These are phyloP conservation scores for Lota lota DNA, from an alignment of 2,113 vertebrate genomes.

Conservation along the genomic window DNA sequence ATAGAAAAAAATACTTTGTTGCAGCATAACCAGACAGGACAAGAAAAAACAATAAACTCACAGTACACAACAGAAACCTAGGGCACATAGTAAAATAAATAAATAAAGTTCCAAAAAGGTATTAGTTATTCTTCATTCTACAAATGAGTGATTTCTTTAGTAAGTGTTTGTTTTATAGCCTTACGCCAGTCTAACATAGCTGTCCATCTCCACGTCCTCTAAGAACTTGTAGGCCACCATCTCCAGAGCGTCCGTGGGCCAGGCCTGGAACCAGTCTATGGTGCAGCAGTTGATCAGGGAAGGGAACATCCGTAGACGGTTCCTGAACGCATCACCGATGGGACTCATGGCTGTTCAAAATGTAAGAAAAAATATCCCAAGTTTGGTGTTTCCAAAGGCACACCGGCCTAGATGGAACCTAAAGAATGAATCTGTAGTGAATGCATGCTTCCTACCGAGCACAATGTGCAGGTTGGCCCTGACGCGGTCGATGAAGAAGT, in stretches of 20 bases:
- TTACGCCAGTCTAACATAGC: slow-evolving; percentile 77
- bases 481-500: slow-evolving; percentile 85
- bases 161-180: slow-evolving; percentile 38
- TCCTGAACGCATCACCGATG: slow-evolving; percentile 90
- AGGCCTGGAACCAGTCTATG: slow-evolving; percentile 93
- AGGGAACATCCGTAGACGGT: slow-evolving; percentile 90
- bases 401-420: too few species aligned
- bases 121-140: too few species aligned
- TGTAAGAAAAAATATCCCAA: neutral
- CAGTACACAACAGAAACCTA: too few species aligned
- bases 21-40: too few species aligned
- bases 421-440: too few species aligned
- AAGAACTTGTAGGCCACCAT: slow-evolving; percentile 92
- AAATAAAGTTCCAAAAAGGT: too few species aligned
- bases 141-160: too few species aligned
- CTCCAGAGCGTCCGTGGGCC: slow-evolving; percentile 91
- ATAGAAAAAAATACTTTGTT: too few species aligned
- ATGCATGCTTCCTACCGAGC: slow-evolving; percentile 67
- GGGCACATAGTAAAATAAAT: too few species aligned
- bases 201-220: slow-evolving; percentile 84
- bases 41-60: too few species aligned
- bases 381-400: neutral
- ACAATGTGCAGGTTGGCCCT: slow-evolving; percentile 90
- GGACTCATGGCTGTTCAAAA: slow-evolving; percentile 85
- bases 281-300: slow-evolving; percentile 95